Conservation (phyloP, 2,797 vertebrate genomes). For the Falco biarmicus region DNA sequence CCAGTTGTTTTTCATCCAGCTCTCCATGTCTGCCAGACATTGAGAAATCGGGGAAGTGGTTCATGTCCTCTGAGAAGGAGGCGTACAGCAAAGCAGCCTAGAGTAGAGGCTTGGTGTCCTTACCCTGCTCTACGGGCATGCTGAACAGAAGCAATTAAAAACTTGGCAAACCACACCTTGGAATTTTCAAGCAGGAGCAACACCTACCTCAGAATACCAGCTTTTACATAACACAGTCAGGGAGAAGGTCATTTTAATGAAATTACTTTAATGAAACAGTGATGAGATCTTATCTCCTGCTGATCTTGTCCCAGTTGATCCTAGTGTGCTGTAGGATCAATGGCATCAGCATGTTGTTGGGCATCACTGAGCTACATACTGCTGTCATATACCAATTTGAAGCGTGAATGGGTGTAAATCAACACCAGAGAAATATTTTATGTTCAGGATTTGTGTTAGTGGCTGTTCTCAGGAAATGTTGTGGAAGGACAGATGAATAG, state of each 20-base stretch:
- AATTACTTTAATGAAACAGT: not conserved
- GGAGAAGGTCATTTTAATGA: not conserved
- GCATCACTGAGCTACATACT: not conserved
- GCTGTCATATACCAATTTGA: not conserved
- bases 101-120: not conserved
- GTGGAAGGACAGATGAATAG: not conserved
- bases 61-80: slow-evolving; percentile 1
- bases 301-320: not conserved
- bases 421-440: not conserved
- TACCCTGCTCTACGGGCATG: not conserved
- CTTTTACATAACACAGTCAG: not conserved
- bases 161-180: not conserved
- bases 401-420: not conserved
- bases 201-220: not conserved
- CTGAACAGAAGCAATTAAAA: not conserved
- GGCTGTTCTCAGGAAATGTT: not conserved
- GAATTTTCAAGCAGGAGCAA: not conserved
- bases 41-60: not conserved
- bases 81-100: not conserved
- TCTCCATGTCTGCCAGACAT: slow-evolving; percentile 19
- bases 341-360: not conserved
- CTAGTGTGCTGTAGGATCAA: not conserved
- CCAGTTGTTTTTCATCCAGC: slow-evolving; percentile 58
- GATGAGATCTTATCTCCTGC: not conserved
- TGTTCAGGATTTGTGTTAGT: not conserved